These are phyloP conservation scores for Tiliacea aurago DNA, from an alignment of 2,888 invertebrate genomes.

Conservation along the genomic window DNA sequence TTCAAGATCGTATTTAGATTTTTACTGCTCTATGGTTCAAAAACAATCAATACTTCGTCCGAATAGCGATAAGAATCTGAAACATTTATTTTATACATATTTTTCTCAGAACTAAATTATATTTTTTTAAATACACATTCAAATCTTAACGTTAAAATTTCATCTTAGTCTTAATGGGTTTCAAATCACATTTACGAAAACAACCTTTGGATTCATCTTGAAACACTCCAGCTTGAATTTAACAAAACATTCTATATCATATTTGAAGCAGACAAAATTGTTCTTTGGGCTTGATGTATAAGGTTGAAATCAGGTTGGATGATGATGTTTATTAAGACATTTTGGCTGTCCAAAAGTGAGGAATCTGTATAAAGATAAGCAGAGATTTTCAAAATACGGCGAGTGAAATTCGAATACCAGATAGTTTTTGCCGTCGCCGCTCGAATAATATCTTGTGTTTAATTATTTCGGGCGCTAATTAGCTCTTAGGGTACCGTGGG, in stretches of 20 bases:
- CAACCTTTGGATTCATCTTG: conserved; percentile 86
- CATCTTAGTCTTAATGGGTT: conserved; percentile 78
- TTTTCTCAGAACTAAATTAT: conserved; percentile 54
- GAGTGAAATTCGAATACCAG: conserved; percentile 84
- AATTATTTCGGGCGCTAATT: conserved; percentile 87
- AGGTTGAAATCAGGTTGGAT: conserved; percentile 26
- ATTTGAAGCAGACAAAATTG: background rate
- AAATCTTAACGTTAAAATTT: conserved; percentile 77
- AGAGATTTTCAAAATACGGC: conserved; percentile 89
- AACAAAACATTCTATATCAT: conserved; percentile 58
- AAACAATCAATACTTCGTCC: conserved; percentile 7
- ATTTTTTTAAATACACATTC: conserved; percentile 67
- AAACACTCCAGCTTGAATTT: conserved; percentile 79
- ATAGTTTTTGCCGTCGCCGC: conserved; percentile 82
- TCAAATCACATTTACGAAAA: conserved; percentile 76
- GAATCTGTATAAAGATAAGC: conserved; percentile 82
- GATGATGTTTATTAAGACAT: conserved; percentile 52
- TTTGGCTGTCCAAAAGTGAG: conserved; percentile 60
- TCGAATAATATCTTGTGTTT: conserved; percentile 81
- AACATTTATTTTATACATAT: conserved; percentile 31
- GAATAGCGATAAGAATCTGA: conserved; percentile 34
- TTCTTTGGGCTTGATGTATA: conserved; percentile 10
- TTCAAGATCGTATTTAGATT: no score
- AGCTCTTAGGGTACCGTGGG: conserved; percentile 73
- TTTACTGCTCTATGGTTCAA: background rate